Base-by-base conservation (phyloP, 2,888 invertebrate species). In the Syrista parreyssii region DNA sequence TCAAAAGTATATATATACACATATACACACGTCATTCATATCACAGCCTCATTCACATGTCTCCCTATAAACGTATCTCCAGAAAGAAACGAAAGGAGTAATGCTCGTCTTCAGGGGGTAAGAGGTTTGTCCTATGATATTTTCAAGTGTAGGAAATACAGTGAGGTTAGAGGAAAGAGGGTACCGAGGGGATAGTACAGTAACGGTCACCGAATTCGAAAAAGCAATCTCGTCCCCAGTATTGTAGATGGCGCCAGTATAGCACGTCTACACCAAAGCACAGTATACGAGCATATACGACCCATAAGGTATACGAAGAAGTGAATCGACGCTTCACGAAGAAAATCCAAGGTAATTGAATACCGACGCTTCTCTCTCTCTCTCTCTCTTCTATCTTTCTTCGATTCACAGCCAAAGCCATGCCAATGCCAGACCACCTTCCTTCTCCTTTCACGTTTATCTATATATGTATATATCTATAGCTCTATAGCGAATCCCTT, bases 271-370 rank as follows among this genome's bases (percentile, higher is more conserved):
- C 9, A 55, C 55, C 23, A 9, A 55, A 55, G 23, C 23, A 55
- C 55, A 23, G 55, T 55, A 23, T 55, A 55, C 23, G 9, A 12
- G 9, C 23, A 1, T 55, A 23, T 23, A 55, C 55, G 23, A 55
- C 23, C 9, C 23, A 55, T 55, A 55, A 55, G 35, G 72, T 86
- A 86, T 79, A 82, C 80, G 81, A 80, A 77, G 84, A 86, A 85
- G 87, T 85, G 88, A 89, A 89, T 90, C 88, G 88, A 85, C 86
- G 87, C 87, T 89, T 89, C 83, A 86, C 84, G 86, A 87, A 87
- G 82, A 55, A 90, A 90, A 90, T 90, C 90, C 89, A 84, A 89
- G 90, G 90, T 90, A 90, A 90, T 90, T 90, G 90, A 90, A 90
- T 89, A 86, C 85, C 88, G 73, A 68, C 72, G 34, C 72, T 30